A percentile compares a stretch with the other conserved stretches of the same genome.
phyloP scores from a whole-genome alignment of 2,797 vertebrate genomes.

The Rhinogobio ventralis region DNA sequence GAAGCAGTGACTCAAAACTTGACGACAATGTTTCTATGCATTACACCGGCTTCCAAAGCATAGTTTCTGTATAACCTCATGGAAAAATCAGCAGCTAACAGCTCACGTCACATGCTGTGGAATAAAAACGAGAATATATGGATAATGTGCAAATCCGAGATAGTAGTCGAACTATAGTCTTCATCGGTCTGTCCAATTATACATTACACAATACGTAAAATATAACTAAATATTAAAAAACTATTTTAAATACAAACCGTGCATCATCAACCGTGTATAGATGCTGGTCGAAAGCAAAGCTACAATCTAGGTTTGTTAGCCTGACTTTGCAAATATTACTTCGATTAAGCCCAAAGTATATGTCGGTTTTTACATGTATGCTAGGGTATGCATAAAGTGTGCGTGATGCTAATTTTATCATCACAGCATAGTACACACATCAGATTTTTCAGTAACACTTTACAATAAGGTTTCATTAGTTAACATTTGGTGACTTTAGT shows the following conservation, averaged over 20 bases:
- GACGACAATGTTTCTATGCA: conserved; percentile 2
- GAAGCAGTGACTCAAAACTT: conserved; percentile 1
- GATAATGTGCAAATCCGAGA: not conserved
- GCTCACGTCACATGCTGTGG: not conserved
- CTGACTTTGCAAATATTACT: not conserved
- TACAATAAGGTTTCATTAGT: too few relatives aligned
- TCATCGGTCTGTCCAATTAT: not conserved
- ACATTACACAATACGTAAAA: not conserved
- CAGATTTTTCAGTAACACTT: not conserved
- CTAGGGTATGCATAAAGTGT: not conserved
- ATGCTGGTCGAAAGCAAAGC: not conserved
- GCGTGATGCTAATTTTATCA: not conserved
- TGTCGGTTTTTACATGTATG: not conserved
- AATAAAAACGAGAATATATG: not conserved
- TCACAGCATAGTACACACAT: not conserved
- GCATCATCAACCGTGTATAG: not conserved
- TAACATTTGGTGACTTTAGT: too few relatives aligned
- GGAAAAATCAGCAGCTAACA: not conserved
- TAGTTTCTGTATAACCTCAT: not conserved
- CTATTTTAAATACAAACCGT: not conserved
- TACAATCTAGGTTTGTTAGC: not conserved
- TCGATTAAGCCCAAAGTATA: not conserved
- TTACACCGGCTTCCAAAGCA: not conserved
- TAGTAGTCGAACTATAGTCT: not conserved
- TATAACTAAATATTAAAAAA: not conserved